Conservation (phyloP, 2,797 vertebrate genomes). For the Melanotaenia boesemani region DNA sequence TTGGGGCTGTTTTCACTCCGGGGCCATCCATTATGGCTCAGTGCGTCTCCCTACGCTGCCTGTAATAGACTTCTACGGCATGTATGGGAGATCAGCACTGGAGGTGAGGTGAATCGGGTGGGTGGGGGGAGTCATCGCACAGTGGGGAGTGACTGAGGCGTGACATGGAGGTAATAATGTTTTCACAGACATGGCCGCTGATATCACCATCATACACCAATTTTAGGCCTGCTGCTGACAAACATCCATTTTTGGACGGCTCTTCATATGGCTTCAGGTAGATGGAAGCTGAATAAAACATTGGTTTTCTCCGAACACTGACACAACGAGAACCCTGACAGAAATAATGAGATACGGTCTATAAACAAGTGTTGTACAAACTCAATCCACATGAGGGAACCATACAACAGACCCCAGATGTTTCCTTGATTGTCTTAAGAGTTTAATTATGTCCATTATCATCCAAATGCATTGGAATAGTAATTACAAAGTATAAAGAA, state of each 20-base stretch:
- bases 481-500: conserved; percentile 4
- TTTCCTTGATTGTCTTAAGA: conserved; percentile 7
- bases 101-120: conserved; percentile 53
- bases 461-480: conserved; percentile 1
- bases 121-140: conserved; percentile 56
- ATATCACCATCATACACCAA: conserved; percentile 76
- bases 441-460: conserved; percentile 1
- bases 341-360: conserved; percentile 26
- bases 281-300: conserved; percentile 70
- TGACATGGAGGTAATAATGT: conserved; percentile 83
- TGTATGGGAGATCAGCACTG: conserved; percentile 67
- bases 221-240: conserved; percentile 74
- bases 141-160: conserved; percentile 84
- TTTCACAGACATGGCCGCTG: conserved; percentile 80
- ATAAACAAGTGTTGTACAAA: conserved; percentile 37
- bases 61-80: conserved; percentile 78
- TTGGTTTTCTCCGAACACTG: conserved; percentile 43
- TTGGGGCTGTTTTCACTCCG: conserved; percentile 73
- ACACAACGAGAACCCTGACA: conserved; percentile 39
- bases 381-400: conserved; percentile 25
- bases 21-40: conserved; percentile 78
- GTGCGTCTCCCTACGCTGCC: conserved; percentile 61
- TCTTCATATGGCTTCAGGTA: conserved; percentile 55
- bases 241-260: conserved; percentile 74
- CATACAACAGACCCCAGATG: not conserved